Evolutionary conservation across 2,888 invertebrate species (phyloP).

Genomic region (Sicus ferrugineus): DNA sequence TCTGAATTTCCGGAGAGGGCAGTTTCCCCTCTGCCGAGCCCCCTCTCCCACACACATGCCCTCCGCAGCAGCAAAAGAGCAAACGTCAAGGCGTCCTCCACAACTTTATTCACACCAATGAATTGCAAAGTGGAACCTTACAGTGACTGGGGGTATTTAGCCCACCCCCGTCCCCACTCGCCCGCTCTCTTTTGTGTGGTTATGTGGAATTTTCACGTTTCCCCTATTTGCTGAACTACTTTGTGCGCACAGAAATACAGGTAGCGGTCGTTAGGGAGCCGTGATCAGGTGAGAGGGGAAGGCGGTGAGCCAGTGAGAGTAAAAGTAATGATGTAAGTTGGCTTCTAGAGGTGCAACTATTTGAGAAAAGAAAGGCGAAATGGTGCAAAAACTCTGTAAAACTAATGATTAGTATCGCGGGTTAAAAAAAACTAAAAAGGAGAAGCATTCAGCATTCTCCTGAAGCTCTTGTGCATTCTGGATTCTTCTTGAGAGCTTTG

Average conservation of each 20-base stretch:
- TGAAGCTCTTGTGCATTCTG: no score
- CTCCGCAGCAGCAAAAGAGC: slow-evolving; percentile 4
- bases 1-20: not conserved
- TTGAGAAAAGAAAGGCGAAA: no score
- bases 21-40: no score
- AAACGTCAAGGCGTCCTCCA: slow-evolving; percentile 25
- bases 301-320: not conserved
- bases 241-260: not conserved
- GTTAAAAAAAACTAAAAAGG: no score
- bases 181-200: not conserved
- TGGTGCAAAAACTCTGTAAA: no score
- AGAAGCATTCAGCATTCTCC: no score
- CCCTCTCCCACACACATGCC: not conserved
- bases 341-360: not conserved
- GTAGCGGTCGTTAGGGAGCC: not conserved
- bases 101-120: slow-evolving; percentile 31
- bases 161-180: not conserved
- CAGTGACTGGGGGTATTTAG: not conserved
- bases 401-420: no score
- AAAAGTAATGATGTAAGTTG: not conserved
- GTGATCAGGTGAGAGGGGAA: not conserved
- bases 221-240: slow-evolving; percentile 3
- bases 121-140: slow-evolving; percentile 25
- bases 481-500: no score
- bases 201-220: not conserved